phyloP scores from a whole-genome alignment of 2,113 vertebrate genomes.

The Callocephalon fimbriatum region DNA sequence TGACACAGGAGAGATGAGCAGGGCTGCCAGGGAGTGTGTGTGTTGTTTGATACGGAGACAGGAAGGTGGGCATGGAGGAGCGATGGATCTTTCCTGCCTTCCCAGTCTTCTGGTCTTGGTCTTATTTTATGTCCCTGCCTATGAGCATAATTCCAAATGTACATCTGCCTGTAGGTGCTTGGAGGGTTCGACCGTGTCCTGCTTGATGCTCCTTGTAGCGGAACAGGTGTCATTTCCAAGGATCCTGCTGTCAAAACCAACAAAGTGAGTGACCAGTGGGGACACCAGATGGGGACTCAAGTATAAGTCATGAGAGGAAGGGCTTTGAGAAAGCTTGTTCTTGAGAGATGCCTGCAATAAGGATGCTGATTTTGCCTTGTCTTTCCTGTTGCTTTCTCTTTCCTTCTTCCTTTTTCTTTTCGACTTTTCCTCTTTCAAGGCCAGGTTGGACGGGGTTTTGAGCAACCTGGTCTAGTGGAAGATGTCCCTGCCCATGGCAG shows the following conservation, averaged over 20 bases:
- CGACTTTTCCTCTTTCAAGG: neutral
- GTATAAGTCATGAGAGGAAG: neutral
- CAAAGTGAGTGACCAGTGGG: constrained; percentile 80
- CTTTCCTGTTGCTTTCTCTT: neutral
- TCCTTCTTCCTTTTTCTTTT: neutral
- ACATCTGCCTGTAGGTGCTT: constrained; percentile 80
- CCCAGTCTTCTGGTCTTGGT: neutral
- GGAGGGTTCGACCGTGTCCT: constrained; percentile 95
- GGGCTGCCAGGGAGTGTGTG: neutral
- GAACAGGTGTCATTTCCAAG: constrained; percentile 95
- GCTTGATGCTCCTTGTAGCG: constrained; percentile 95
- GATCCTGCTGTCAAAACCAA: constrained; percentile 96
- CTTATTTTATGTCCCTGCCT: neutral
- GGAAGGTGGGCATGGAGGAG: neutral
- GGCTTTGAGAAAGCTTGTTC: neutral
- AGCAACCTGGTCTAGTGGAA: neutral
- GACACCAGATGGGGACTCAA: neutral
- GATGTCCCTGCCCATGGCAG: neutral
- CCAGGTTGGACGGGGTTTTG: neutral
- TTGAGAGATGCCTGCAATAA: neutral
- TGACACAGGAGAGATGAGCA: neutral
- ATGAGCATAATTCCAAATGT: neutral
- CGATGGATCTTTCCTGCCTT: neutral
- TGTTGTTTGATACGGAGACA: neutral
- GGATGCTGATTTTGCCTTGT: neutral